A percentile compares a stretch with the other conserved stretches of the same genome.
phyloP scores from a whole-genome alignment of 2,113 vertebrate genomes.

The Neodon shergylaensis region DNA sequence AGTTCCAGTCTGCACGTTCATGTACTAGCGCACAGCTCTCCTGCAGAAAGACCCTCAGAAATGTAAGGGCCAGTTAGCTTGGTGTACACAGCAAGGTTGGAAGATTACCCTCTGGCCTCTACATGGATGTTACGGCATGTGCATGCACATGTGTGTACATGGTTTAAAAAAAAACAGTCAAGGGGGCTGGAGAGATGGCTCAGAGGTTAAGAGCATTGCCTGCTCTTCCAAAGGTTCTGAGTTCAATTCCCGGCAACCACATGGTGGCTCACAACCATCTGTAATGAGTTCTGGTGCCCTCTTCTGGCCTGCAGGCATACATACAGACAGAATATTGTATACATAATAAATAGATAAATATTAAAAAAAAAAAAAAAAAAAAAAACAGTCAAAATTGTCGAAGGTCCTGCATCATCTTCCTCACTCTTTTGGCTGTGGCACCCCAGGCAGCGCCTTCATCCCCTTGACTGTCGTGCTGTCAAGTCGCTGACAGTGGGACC shows the following conservation, averaged over 20 bases:
- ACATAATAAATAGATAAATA: too few relatives aligned
- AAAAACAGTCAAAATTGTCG: neutral
- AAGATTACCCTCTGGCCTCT: neutral
- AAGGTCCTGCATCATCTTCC: rapidly evolving
- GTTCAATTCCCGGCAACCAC: too few relatives aligned
- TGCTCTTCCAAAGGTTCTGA: too few relatives aligned
- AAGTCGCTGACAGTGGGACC: neutral
- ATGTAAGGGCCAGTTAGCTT: neutral
- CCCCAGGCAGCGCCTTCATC: rapidly evolving
- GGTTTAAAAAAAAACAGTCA: neutral
- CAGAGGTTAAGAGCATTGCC: too few relatives aligned
- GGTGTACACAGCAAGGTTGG: neutral
- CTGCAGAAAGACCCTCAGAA: neutral
- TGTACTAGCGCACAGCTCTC: neutral
- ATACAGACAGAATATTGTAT: too few relatives aligned
- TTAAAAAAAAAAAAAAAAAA: neutral
- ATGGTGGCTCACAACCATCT: too few relatives aligned
- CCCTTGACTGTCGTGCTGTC: rapidly evolving
- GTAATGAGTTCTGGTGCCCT: too few relatives aligned
- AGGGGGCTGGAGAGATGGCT: too few relatives aligned
- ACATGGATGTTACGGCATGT: neutral
- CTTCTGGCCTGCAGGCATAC: too few relatives aligned
- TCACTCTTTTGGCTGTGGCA: rapidly evolving
- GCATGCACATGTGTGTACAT: neutral
- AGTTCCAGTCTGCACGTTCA: neutral